phyloP scores from a whole-genome alignment of 2,113 vertebrate species.

The Lota lota region DNA sequence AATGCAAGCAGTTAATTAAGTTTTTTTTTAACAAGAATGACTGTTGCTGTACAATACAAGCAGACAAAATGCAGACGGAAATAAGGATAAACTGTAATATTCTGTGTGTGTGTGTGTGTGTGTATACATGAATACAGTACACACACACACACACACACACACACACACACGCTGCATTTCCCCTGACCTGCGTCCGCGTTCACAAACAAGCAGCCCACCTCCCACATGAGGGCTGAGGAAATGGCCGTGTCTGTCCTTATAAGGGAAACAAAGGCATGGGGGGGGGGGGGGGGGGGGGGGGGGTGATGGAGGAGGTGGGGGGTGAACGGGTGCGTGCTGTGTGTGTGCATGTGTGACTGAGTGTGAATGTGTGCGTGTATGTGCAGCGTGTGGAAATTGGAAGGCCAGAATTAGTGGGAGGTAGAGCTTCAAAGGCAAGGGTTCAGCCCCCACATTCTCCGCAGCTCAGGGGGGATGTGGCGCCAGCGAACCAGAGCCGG shows the following conservation, averaged over 20 bases:
- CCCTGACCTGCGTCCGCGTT: conserved; percentile 69
- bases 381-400: conserved; percentile 81
- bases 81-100: too few species aligned
- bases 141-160: conserved; percentile 12
- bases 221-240: conserved; percentile 75
- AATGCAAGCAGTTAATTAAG: too few species aligned
- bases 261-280: conserved; percentile 81
- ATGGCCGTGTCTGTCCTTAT: conserved; percentile 79
- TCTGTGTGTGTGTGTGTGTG: too few species aligned
- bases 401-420: conserved; percentile 85
- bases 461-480: conserved; percentile 81
- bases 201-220: conserved; percentile 69
- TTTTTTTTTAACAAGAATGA: too few species aligned
- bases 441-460: conserved; percentile 81
- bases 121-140: too few species aligned
- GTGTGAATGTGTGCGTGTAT: conserved; percentile 34
- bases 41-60: too few species aligned
- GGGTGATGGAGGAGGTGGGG: conserved; percentile 4
- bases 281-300: conserved; percentile 58
- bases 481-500: conserved; percentile 80
- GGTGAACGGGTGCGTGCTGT: background rate
- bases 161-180: conserved; percentile 46
- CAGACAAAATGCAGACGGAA: too few species aligned
- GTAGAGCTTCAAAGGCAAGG: conserved; percentile 83
- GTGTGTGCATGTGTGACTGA: background rate